Percentiles rank a stretch among this genome's conserved stretches.
These are phyloP conservation scores for Agrochola circellaris DNA, from an alignment of 2,888 invertebrate species.

Conservation along the genomic window DNA sequence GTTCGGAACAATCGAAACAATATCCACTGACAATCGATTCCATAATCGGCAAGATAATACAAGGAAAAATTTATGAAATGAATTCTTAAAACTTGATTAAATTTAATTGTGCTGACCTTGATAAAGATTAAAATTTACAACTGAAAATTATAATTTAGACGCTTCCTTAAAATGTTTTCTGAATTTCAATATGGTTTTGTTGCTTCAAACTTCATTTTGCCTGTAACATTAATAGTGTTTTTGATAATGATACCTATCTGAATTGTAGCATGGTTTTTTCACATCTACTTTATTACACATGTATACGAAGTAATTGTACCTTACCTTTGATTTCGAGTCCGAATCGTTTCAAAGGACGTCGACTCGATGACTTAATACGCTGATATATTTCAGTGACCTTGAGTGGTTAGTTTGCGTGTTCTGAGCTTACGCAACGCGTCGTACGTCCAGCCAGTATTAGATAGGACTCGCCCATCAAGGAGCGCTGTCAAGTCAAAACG, in stretches of 20 bases:
- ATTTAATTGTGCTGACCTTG: conserved; percentile 44
- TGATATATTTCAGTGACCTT: too few relatives aligned
- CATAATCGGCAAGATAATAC: conserved; percentile 42
- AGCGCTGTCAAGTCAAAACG: too few relatives aligned
- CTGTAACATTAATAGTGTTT: background rate
- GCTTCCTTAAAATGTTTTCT: conserved; percentile 4
- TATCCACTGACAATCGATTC: conserved; percentile 12
- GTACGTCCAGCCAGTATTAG: too few relatives aligned
- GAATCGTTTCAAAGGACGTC: background rate
- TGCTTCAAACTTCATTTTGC: background rate
- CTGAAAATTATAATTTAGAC: background rate
- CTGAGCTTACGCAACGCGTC: too few relatives aligned
- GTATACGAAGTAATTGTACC: background rate
- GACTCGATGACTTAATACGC: background rate
- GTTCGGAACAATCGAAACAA: conserved; percentile 25
- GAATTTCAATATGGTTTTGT: background rate
- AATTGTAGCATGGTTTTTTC: background rate
- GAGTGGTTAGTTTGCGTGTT: too few relatives aligned
- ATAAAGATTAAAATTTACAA: conserved; percentile 21
- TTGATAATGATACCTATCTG: background rate
- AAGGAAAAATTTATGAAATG: conserved; percentile 40
- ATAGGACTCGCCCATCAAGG: too few relatives aligned
- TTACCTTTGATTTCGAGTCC: background rate
- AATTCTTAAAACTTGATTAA: conserved; percentile 35
- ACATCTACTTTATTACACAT: background rate